Evolutionary conservation across 2,888 invertebrate genomes (phyloP), one percentile per base, ranked within the genome.

Genomic region (Sinopyrophorus schimmeli): DNA sequence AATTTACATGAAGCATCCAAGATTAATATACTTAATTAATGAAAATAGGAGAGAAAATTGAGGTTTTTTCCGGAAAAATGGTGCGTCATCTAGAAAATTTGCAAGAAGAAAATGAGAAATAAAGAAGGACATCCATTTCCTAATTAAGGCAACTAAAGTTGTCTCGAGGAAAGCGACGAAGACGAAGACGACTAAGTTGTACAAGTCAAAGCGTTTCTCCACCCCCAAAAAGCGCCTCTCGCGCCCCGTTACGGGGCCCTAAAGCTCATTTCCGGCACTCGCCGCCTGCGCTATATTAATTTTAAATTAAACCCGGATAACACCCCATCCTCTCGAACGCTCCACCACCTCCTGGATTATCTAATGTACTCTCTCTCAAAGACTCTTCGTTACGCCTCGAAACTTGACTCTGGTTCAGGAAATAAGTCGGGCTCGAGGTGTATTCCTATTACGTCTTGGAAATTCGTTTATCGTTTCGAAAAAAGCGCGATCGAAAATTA

Each of bases 251-350:
- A 35, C 37, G 37, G 60, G n/a, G 71, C 72, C 78, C 80, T 80
- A 80, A 80, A 81, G 78, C 81, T 81, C 80, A 82, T 82, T 82
- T 82, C 82, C 82, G 80, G 73, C 68, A 64, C 69, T 77, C 76
- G 77, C 80, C 81, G 81, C 78, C 80, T 80, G 81, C 67, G 77
- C 77, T 78, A 80, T 80, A 81, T 82, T 82, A 82, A 82, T 82
- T 82, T 82, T 81, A 82, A 82, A 82, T 81, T 81, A 82, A 80
- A 76, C 75, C 74, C 74, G 78, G 78, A 78, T 79, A 77, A 76
- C 74, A 73, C 74, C 68, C 64, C 65, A 60, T 57, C 53, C 62
- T 61, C 62, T 58, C 57, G 57, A n/a, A n/a, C 56, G 57, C 54
- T 32, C 40, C 46, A 38, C 40, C 49, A 53, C 54, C 50, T 46